Base-by-base conservation (phyloP, 1,140 invertebrate genomes). In the Platyura marginata region DNA sequence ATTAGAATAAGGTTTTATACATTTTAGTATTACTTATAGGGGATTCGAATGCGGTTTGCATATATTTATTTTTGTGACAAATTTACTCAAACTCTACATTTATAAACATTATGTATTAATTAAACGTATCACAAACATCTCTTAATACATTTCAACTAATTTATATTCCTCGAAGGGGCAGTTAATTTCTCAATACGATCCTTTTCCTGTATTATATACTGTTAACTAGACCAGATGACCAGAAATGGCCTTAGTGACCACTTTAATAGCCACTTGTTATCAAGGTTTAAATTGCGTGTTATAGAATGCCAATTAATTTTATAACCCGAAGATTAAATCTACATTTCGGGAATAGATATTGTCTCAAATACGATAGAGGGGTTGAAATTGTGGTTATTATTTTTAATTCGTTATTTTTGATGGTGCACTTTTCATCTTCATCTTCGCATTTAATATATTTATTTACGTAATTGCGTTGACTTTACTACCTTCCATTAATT, bases 241-340 rank as follows among this genome's bases (percentile, higher is more conserved):
- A 15, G 13, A 15, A 34, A 34, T 13, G 16, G 32, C 32, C 32
- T 34, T 34, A 11, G 11, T 34, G 32, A 34, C 32, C 32, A 34
- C 11, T 34, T 34, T 34, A 34, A 34, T 34, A 34, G 32, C 32
- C 32, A 34, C 32, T 34, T 34, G 32, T 34, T 34, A 34, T 34
- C 32, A 34, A 34, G 32, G 32, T 34, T 34, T 34, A 34, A 34
- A 34, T 34, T 34, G 16, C 32, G 32, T 34, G 32, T 34, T 34
- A 34, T 34, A 34, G 32, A 34, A 34, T 34, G 16, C 32, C 32
- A 34, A 34, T 34, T 34, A 34, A 34, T 34, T 34, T 34, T 34
- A 34, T 34, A 34, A 34, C 32, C 32, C 3, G 11, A 34, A 34
- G 32, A 34, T 34, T 34, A 34, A 34, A 34, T 34, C 32, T 34